These are phyloP conservation scores for Ectemnius cavifrons DNA, from an alignment of 2,888 invertebrate genomes.

Conservation along the genomic window DNA sequence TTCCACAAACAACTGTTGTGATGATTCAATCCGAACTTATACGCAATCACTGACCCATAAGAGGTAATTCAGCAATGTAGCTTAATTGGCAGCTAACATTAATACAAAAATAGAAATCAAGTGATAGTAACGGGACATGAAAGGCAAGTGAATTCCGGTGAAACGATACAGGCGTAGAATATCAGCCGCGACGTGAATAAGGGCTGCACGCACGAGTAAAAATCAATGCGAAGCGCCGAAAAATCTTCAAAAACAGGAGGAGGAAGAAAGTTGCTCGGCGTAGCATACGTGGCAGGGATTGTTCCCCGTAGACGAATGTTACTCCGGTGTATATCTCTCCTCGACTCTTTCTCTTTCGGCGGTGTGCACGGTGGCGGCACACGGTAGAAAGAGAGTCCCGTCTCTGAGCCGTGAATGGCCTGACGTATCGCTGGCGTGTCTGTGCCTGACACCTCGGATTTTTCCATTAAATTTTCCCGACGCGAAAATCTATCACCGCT, in stretches of 20 bases:
- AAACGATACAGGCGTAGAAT: no score
- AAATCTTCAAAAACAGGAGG: conserved; percentile 31
- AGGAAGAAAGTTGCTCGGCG: conserved; percentile 39
- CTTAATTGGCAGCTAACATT: background rate
- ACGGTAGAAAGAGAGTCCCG: conserved; percentile 57
- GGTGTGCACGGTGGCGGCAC: conserved; percentile 17
- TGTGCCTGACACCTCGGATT: conserved; percentile 77
- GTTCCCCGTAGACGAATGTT: conserved; percentile 55
- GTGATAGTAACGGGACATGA: no score
- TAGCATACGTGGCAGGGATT: conserved; percentile 52
- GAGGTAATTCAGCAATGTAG: conserved; percentile 52
- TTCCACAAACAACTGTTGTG: no score
- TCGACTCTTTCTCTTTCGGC: conserved; percentile 45
- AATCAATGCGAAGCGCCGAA: conserved; percentile 32
- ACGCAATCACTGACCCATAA: conserved; percentile 47
- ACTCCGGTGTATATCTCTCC: conserved; percentile 44
- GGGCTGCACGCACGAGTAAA: conserved; percentile 16
- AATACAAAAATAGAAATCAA: conserved; percentile 13
- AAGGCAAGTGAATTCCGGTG: no score
- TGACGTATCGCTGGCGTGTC: conserved; percentile 76
- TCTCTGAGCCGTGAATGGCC: conserved; percentile 69
- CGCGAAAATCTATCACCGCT: conserved; percentile 75
- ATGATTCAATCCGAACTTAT: background rate
- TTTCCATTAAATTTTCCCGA: conserved; percentile 77
- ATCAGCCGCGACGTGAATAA: no score